Conservation (phyloP, 2,888 invertebrate genomes). For the Molanna angustata region DNA sequence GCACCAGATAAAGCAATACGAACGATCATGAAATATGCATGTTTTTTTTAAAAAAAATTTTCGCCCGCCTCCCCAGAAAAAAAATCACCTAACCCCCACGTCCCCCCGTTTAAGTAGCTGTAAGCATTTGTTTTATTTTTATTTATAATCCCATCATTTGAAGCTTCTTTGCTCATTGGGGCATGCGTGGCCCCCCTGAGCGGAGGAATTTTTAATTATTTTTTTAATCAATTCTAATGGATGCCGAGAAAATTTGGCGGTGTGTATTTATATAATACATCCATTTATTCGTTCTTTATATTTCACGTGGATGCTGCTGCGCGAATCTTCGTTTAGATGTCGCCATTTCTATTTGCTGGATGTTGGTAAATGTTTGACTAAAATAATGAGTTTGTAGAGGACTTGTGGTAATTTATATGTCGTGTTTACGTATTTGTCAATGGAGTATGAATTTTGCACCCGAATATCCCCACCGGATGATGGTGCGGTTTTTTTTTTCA, state of each 20-base stretch:
- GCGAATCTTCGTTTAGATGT: constrained; percentile 15
- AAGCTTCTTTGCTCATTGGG: constrained; percentile 28
- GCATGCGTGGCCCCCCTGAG: constrained; percentile 9
- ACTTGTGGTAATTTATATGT: constrained; percentile 11
- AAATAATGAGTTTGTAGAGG: constrained; percentile 4
- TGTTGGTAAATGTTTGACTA: constrained; percentile 13
- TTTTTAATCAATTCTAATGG: constrained; percentile 33
- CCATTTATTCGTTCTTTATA: constrained; percentile 7
- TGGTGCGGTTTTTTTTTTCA: too few species aligned
- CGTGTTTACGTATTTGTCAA: constrained; percentile 10
- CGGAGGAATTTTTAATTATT: constrained; percentile 32
- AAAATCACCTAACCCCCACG: background rate
- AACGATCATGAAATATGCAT: constrained; percentile 33
- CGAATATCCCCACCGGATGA: too few species aligned
- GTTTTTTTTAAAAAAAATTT: constrained; percentile 31
- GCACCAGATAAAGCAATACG: constrained; percentile 29
- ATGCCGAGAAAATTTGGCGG: constrained; percentile 23
- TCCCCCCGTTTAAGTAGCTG: constrained; percentile 26
- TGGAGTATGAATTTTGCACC: too few species aligned
- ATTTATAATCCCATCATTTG: constrained; percentile 30
- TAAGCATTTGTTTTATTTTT: constrained; percentile 29
- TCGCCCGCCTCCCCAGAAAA: constrained; percentile 10
- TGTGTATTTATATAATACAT: too few species aligned
- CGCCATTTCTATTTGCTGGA: constrained; percentile 5
- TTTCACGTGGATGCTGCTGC: background rate